Evolutionary conservation across 2,797 vertebrate species (phyloP).

Genomic region (Aldrovandia affinis): DNA sequence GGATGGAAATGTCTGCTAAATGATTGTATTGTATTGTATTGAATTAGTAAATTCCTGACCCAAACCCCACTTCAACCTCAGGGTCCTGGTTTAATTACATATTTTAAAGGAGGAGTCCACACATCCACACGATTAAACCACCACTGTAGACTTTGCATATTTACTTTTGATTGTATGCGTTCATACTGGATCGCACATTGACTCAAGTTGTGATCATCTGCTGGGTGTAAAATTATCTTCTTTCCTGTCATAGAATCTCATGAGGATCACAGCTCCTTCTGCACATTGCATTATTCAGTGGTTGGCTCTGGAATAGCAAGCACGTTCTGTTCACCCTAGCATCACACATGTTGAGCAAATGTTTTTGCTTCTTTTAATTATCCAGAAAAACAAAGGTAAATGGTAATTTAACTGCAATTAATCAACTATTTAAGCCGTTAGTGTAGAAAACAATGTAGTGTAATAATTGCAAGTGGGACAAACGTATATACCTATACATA

Average conservation of each 20-base stretch:
- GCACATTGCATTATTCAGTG: slow-evolving; percentile 32
- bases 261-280: neutral
- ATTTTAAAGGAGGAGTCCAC: neutral
- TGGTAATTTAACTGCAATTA: slow-evolving; percentile 45
- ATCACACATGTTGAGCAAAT: slow-evolving; percentile 31
- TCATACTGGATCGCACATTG: no score
- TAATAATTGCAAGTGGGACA: slow-evolving; percentile 13
- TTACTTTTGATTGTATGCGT: no score
- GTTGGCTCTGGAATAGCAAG: neutral
- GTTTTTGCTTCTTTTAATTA: neutral
- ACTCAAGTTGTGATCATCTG: no score
- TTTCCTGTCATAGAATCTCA: neutral
- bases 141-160: no score
- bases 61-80: neutral
- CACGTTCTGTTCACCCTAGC: slow-evolving; percentile 30
- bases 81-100: neutral
- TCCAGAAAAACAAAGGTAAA: slow-evolving; percentile 22
- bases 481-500: slow-evolving; percentile 28
- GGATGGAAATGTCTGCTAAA: no score
- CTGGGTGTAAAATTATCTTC: no score
- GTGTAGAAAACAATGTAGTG: slow-evolving; percentile 38
- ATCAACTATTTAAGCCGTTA: slow-evolving; percentile 50
- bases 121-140: no score
- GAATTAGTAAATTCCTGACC: neutral
- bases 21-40: no score